Evolutionary conservation across 2,888 invertebrate species (phyloP).

Genomic region (Oscheius sp.): DNA sequence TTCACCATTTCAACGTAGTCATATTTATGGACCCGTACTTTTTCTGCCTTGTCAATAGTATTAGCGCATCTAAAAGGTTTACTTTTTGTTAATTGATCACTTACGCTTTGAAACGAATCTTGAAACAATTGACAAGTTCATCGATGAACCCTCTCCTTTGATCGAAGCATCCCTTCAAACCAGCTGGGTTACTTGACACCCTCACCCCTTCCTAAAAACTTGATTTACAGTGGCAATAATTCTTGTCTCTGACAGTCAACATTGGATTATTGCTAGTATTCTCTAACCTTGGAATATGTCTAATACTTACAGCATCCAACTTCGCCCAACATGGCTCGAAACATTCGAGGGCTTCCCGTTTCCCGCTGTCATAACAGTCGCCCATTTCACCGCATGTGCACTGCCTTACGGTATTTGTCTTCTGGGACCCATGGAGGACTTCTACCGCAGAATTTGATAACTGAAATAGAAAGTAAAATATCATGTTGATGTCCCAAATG

Average conservation of each 20-base stretch:
- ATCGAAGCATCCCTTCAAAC: conserved; percentile 59
- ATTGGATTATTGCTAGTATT: too few relatives aligned
- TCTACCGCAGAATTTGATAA: conserved; percentile 50
- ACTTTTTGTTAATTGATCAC: conserved; percentile 14
- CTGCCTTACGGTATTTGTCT: conserved; percentile 53
- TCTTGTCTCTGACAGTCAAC: too few relatives aligned
- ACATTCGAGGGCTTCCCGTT: conserved; percentile 59
- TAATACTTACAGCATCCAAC: conserved; percentile 32
- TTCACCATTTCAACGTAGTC: conserved; percentile 63
- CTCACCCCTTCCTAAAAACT: conserved; percentile 41
- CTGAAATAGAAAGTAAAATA: conserved; percentile 34
- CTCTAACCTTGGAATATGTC: neutral
- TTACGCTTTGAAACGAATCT: conserved; percentile 60
- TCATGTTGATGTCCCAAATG: neutral
- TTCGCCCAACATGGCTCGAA: conserved; percentile 60
- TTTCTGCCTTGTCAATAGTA: conserved; percentile 44
- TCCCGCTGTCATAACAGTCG: conserved; percentile 56
- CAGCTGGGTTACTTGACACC: conserved; percentile 55
- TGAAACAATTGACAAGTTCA: conserved; percentile 61
- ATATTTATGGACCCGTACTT: conserved; percentile 59
- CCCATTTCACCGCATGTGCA: conserved; percentile 64
- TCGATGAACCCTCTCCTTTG: conserved; percentile 58
- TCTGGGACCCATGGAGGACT: conserved; percentile 53
- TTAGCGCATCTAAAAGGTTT: conserved; percentile 46
- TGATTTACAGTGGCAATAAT: neutral